A percentile compares a stretch with the other conserved stretches of the same genome.
Conservation (phyloP, 2,888 invertebrate species). For the Pyrochroa serraticornis region DNA sequence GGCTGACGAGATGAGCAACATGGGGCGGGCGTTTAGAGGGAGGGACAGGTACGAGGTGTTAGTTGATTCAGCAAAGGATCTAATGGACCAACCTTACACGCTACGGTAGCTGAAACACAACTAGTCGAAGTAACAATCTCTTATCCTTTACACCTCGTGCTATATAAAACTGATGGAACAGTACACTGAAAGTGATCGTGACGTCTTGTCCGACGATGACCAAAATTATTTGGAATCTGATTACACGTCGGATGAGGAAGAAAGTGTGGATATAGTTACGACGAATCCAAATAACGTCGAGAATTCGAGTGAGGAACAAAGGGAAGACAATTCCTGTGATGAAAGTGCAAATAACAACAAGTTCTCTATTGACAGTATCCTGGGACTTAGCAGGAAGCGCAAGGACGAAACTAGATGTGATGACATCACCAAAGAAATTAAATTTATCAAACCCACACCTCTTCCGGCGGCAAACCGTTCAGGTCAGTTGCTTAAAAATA, state of each 20-base stretch:
- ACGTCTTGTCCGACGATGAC: slow-evolving; percentile 36
- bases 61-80: slow-evolving; percentile 53
- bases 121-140: slow-evolving; percentile 38
- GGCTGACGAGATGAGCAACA: slow-evolving; percentile 45
- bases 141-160: slow-evolving; percentile 36
- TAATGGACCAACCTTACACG: slow-evolving; percentile 50
- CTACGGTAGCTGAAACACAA: slow-evolving; percentile 40
- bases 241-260: slow-evolving; percentile 43
- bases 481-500: slow-evolving; percentile 16
- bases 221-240: slow-evolving; percentile 38
- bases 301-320: slow-evolving; percentile 28
- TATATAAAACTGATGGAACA: slow-evolving; percentile 12
- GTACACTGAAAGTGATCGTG: slow-evolving; percentile 29
- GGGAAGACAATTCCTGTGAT: slow-evolving; percentile 33
- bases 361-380: slow-evolving; percentile 57
- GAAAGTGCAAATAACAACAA: slow-evolving; percentile 44
- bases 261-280: slow-evolving; percentile 48
- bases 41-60: slow-evolving; percentile 46
- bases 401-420: slow-evolving; percentile 29
- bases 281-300: slow-evolving; percentile 33
- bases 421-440: slow-evolving; percentile 40
- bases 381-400: slow-evolving; percentile 45
- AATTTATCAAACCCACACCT: slow-evolving; percentile 53
- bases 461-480: slow-evolving; percentile 40
- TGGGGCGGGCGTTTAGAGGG: slow-evolving; percentile 36